Evolutionary conservation across 1,140 invertebrate species (phyloP).

Genomic region (Lepidurus couesii): DNA sequence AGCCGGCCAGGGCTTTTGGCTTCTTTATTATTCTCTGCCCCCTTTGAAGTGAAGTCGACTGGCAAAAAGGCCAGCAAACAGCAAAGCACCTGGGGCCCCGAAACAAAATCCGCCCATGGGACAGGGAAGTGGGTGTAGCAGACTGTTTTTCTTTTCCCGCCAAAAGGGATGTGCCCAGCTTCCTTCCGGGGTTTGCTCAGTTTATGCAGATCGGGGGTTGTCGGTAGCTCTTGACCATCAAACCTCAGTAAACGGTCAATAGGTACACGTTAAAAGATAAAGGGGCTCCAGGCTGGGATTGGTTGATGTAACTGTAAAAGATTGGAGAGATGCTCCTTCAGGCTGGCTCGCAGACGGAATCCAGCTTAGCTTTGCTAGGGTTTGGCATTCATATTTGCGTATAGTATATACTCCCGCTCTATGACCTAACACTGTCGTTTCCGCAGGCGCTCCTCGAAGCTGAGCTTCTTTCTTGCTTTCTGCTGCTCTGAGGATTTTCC

Average conservation of each 20-base stretch:
- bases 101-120: neutral
- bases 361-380: neutral
- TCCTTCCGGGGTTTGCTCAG: neutral
- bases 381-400: neutral
- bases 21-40: neutral
- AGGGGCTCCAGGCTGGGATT: neutral
- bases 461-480: neutral
- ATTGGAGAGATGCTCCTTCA: neutral
- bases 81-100: neutral
- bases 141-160: neutral
- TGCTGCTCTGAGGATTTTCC: neutral
- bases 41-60: neutral
- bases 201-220: neutral
- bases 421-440: neutral
- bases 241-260: neutral
- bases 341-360: neutral
- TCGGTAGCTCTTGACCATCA: neutral
- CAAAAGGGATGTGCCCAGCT: neutral
- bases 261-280: neutral
- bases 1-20: constrained; percentile 11
- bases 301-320: neutral
- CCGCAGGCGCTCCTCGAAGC: neutral
- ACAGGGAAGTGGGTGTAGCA: neutral
- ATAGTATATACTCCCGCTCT: neutral
- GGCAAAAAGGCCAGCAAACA: constrained; percentile 5